Evolutionary conservation across 2,113 vertebrate genomes (phyloP), one percentile per base, ranked within the genome.

Genomic region (Gavia stellata): DNA sequence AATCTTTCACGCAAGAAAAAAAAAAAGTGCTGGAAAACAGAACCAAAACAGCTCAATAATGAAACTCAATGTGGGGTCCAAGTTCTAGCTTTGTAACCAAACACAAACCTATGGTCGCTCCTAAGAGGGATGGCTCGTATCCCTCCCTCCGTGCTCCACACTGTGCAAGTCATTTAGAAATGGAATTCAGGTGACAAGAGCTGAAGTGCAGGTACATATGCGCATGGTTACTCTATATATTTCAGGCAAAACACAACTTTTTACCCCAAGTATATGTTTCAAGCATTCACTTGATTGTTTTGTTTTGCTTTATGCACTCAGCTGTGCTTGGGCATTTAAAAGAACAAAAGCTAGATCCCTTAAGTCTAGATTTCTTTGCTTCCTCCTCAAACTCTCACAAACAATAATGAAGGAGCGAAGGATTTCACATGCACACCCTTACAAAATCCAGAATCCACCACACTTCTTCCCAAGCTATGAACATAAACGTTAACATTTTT

Each of bases 201-300:
- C 21, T 38, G 34, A 49, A 50, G 4, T 0, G 2, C 2, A 3
- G 24, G 23, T 18, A 19, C 12, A 6, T 0, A 3, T 1, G 1
- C 3, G 7, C 1, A 1, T 0, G 1, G 40, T 7, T 26, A 34
- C 21, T 53, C 53, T 7, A 15, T 0, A 0, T 1, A 26, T 12
- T 40, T 29, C 0, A 3, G 4, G 14, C 21, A 38, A 77, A 90
- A n/a, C 23, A 3, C 44, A 77, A 20, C 49, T 52, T 56, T 12
- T 5, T 3, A 6, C 34, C 23, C 7, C 21, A 28, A 21, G 5
- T 6, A 23, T 3, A 15, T 4, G 5, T 26, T 45, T 36, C 7
- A 5, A 14, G 10, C 3, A 2, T 10, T 65, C 25, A 1, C 34
- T 53, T 6, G 24, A 38, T 8, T 4, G 18, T 33, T 72, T 53